phyloP scores from a whole-genome alignment of 1,140 invertebrate species.

The Acromyrmex echinatior region DNA sequence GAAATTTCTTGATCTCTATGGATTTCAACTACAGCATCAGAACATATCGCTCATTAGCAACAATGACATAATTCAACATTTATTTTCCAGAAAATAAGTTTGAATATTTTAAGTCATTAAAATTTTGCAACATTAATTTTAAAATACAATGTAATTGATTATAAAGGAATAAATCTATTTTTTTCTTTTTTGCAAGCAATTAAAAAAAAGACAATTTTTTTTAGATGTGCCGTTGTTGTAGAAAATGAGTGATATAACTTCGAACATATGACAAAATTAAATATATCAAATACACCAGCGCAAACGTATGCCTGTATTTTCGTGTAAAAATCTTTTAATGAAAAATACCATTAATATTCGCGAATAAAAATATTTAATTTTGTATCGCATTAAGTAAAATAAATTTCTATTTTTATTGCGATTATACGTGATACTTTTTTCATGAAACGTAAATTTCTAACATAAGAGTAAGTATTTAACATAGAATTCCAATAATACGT shows the following conservation, averaged over 20 bases:
- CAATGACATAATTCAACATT: too few relatives aligned
- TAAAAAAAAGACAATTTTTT: too few relatives aligned
- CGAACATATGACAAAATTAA: neutral
- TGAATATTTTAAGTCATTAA: too few relatives aligned
- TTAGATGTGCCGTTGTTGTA: too few relatives aligned
- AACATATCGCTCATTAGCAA: neutral
- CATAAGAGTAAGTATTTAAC: neutral
- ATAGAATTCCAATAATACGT: slow-evolving; percentile 50
- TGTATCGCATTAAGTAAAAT: neutral
- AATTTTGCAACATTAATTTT: too few relatives aligned
- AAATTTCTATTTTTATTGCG: neutral
- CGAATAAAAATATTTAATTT: neutral
- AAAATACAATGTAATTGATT: too few relatives aligned
- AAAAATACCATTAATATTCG: neutral
- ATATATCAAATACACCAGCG: neutral
- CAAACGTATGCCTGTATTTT: neutral
- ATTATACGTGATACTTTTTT: neutral
- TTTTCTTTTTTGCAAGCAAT: too few relatives aligned
- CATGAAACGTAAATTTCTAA: neutral
- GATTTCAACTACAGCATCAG: neutral
- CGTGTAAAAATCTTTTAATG: neutral
- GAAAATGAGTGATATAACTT: neutral
- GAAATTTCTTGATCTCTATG: neutral
- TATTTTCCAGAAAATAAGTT: too few relatives aligned
- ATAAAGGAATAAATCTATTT: too few relatives aligned